Percentiles rank a stretch among this genome's conserved stretches.
phyloP scores from a whole-genome alignment of 53 echinoderm and acorn worm genomes.

The Zoroaster sp. region DNA sequence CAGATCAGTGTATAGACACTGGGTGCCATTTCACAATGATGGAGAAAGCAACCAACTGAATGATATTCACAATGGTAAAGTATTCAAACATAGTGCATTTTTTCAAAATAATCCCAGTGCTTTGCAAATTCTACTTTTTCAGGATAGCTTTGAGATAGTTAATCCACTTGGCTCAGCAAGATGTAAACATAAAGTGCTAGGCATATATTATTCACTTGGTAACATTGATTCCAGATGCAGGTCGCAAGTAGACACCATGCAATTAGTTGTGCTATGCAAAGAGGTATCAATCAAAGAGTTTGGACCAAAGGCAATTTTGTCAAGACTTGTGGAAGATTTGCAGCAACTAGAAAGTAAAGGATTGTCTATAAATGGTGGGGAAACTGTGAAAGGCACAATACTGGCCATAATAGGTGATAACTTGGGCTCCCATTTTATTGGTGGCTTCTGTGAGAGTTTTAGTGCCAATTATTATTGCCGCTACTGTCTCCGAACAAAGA shows the following conservation, averaged over 20 bases:
- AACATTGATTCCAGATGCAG: conserved; percentile 65
- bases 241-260: conserved; percentile 67
- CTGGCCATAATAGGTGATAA: conserved; percentile 60
- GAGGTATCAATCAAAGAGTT: conserved; percentile 56
- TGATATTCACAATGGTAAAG: conserved; percentile 59
- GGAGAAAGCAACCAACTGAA: background rate
- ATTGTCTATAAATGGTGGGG: conserved; percentile 21
- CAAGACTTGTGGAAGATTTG: background rate
- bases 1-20: conserved; percentile 10
- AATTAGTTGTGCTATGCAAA: conserved; percentile 63
- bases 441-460: conserved; percentile 69
- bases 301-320: conserved; percentile 43
- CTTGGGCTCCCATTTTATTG: conserved; percentile 70
- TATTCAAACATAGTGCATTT: conserved; percentile 57
- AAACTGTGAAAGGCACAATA: conserved; percentile 41
- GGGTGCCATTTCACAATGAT: background rate
- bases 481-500: conserved; percentile 47
- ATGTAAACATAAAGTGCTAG: conserved; percentile 66
- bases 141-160: conserved; percentile 74
- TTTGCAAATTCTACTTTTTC: conserved; percentile 65
- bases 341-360: conserved; percentile 48
- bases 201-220: conserved; percentile 70
- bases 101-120: conserved; percentile 15
- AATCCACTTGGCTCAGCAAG: conserved; percentile 75
- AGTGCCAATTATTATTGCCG: conserved; percentile 53